Evolutionary conservation across 2,888 invertebrate genomes (phyloP), one percentile per base, ranked within the genome.

Genomic region (Flabesymbios commensalis): DNA sequence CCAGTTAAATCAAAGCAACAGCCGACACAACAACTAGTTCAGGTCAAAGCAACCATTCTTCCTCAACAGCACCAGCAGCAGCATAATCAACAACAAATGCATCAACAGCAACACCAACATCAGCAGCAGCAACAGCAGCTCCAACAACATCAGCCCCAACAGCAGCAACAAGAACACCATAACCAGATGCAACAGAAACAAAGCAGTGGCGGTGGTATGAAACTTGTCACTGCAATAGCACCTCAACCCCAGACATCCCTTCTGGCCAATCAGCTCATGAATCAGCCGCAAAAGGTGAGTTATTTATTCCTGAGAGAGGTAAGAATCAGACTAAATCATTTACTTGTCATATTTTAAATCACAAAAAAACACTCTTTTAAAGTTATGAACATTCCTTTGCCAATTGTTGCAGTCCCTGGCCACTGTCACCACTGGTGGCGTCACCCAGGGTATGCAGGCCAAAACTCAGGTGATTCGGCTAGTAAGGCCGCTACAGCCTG

Each of bases 51-150:
- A 22, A 45, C 3, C 17, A 24, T 26, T 31, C 42, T n/a, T 4
- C 17, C 41, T n/a, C 28, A 36, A 5, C 49, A 58, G 29, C 59
- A 57, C 14, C 39, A 41, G 14, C 39, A n/a, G 51, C 56, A 59
- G 29, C 49, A 58, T 19, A 29, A 57, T 28, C 49, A 55, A 28
- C 59, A 56, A 29, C 48, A 52, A 36, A n/a, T 26, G 22, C 22
- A 43, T 36, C 48, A 26, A 14, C 70, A 67, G 47, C 68, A 67
- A 53, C 73, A 74, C 47, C 63, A 28, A 10, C 33, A 33, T 5
- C 57, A 58, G 31, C 61, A 56, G 28, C 55, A 55, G 17, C 61
- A 57, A 39, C 49, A 49, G 17, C 57, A 65, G 26, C 29, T 47
- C 7, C 58, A 52, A 17, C 57, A 49, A 42, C 58, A 29, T 32